Percentiles rank a stretch among this genome's conserved stretches.
Conservation (phyloP, 2,797 vertebrate genomes). For the Oryzias sinensis region DNA sequence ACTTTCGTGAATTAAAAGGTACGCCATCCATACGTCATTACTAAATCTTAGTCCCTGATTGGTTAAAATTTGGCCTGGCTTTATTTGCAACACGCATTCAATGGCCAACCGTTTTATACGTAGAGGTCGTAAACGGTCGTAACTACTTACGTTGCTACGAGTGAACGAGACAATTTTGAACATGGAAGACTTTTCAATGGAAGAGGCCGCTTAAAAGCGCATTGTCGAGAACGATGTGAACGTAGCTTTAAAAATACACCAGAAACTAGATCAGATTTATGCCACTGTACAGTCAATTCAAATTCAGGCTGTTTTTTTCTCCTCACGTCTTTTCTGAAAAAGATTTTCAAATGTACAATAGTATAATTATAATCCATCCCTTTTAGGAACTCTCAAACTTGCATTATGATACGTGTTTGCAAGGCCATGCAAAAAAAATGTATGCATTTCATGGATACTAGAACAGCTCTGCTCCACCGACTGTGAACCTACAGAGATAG, state of each 20-base stretch:
- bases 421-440: constrained; percentile 6
- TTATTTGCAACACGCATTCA: too few relatives aligned
- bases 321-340: constrained; percentile 6
- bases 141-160: too few relatives aligned
- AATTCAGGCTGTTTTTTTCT: constrained; percentile 32
- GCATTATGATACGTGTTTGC: constrained; percentile 12
- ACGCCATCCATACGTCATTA: too few relatives aligned
- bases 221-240: neutral
- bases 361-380: constrained; percentile 14
- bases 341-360: constrained; percentile 19
- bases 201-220: too few relatives aligned
- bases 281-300: constrained; percentile 33
- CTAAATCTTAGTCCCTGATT: too few relatives aligned
- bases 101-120: too few relatives aligned
- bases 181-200: too few relatives aligned
- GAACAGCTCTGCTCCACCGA: constrained; percentile 28
- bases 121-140: too few relatives aligned
- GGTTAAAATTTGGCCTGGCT: too few relatives aligned
- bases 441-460: constrained; percentile 28
- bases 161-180: too few relatives aligned
- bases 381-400: constrained; percentile 21
- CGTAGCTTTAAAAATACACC: constrained; percentile 27
- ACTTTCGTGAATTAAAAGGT: too few relatives aligned
- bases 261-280: constrained; percentile 15
- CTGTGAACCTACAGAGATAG: constrained; percentile 32